A percentile compares a stretch with the other conserved stretches of the same genome.
Conservation (phyloP, 2,113 vertebrate species). For the Amphiprion percula region DNA sequence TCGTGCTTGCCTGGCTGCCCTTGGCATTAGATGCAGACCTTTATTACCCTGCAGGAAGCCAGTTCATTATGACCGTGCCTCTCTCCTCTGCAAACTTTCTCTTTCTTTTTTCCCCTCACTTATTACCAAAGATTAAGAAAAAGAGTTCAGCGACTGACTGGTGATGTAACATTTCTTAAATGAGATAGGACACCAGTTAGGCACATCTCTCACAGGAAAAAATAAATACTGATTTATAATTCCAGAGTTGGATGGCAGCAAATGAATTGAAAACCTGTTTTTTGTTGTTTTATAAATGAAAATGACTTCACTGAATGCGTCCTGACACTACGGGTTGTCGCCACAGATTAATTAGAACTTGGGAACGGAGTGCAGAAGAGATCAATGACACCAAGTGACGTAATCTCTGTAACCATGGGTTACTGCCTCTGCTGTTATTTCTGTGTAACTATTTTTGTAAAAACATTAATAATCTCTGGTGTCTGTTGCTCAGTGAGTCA, state of each 20-base stretch:
- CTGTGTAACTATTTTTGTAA: slow-evolving; percentile 78
- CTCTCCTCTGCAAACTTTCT: slow-evolving; percentile 66
- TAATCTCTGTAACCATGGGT: slow-evolving; percentile 76
- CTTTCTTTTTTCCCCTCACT: slow-evolving; percentile 49
- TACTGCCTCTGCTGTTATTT: slow-evolving; percentile 74
- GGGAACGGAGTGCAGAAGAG: slow-evolving; percentile 44
- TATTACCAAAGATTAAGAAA: slow-evolving; percentile 75
- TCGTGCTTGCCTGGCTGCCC: slow-evolving; percentile 77
- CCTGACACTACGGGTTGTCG: slow-evolving; percentile 23
- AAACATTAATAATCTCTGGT: slow-evolving; percentile 80
- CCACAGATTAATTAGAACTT: slow-evolving; percentile 60
- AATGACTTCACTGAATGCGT: slow-evolving; percentile 36
- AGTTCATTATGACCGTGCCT: slow-evolving; percentile 71
- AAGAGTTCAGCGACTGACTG: slow-evolving; percentile 60
- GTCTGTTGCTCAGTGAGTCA: slow-evolving; percentile 79
- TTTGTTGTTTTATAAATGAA: slow-evolving; percentile 45
- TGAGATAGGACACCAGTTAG: slow-evolving; percentile 54
- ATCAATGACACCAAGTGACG: slow-evolving; percentile 58
- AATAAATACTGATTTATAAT: slow-evolving; percentile 37
- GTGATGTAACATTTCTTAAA: slow-evolving; percentile 66
- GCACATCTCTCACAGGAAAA: slow-evolving; percentile 43
- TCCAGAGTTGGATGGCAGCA: slow-evolving; percentile 21
- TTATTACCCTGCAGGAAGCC: slow-evolving; percentile 77
- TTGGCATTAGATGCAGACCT: slow-evolving; percentile 75
- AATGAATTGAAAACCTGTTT: slow-evolving; percentile 39